Conservation (phyloP, 1,140 invertebrate species). For the Saxidomus purpurata region DNA sequence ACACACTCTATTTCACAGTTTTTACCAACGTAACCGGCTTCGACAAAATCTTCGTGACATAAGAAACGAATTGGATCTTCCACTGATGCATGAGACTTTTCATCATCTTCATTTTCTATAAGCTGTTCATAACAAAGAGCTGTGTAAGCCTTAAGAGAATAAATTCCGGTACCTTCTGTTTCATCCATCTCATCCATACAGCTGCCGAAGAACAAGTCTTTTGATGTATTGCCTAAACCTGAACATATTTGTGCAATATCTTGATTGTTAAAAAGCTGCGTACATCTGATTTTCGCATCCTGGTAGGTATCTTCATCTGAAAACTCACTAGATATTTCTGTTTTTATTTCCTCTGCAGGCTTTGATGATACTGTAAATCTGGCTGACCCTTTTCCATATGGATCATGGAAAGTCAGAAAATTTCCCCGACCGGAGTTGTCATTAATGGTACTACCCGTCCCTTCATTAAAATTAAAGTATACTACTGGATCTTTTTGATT, state of each 20-base stretch:
- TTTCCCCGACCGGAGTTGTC: conserved; percentile 4
- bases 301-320: neutral
- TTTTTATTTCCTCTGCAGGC: conserved; percentile 27
- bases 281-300: conserved; percentile 26
- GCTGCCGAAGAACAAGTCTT: neutral
- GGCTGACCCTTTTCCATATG: neutral
- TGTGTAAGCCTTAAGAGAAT: conserved; percentile 21
- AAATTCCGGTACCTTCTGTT: neutral
- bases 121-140: conserved; percentile 38
- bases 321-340: conserved; percentile 14
- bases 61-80: conserved; percentile 32
- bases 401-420: neutral
- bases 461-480: conserved; percentile 36
- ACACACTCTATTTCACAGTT: conserved; percentile 48
- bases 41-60: conserved; percentile 23
- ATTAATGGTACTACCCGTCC: neutral
- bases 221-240: neutral
- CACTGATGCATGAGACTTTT: neutral
- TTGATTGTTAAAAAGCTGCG: conserved; percentile 1
- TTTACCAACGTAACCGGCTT: conserved; percentile 51
- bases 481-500: conserved; percentile 5
- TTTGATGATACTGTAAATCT: conserved; percentile 28
- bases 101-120: neutral
- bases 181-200: conserved; percentile 49
- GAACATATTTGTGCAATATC: conserved; percentile 8